Evolutionary conservation across 2,797 vertebrate species (phyloP), one percentile per base, ranked within the genome.

Genomic region (Lepilemur ruficaudatus): DNA sequence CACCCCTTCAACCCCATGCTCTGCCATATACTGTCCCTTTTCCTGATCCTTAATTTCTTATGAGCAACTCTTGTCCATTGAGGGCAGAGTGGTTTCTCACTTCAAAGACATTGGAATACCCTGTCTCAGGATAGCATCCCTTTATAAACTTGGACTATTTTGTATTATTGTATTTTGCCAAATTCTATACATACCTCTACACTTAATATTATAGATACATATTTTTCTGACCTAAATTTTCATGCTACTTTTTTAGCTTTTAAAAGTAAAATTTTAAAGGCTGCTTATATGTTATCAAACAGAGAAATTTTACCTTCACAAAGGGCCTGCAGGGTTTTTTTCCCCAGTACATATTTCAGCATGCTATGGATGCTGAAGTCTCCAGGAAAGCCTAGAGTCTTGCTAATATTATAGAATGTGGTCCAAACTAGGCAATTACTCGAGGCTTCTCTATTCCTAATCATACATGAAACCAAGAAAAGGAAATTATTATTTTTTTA

Each of bases 401-500:
- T 92, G 59, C 13, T 65, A 83, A 52, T 1, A 86, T 73, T 83
- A 59, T 1, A 86, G 61, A 82, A 82, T 85, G 20, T 89, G 48
- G 2, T 30, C 13, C 67, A 91, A 91, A 78, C 10, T 72, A 90
- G 35, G 72, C 50, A 87, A 87, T 80, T 75, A 63, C 35, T 79
- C 22, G 52, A 91, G 43, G 13, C 9, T 5, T 50, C 50, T 93
- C 32, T 93, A n/a, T 94, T 92, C 28, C 38, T 86, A 72, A 43
- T 95, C 91, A 72, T 50, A 76, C 32, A 35, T 38, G 59, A 87
- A 85, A 88, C 41, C 18, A 80, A 89, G 41, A 89, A 88, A 95
- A 89, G 9, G 6, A 32, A 90, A 48, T 70, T 78, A 30, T 55
- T 72, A 11, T n/a, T 81, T 23, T 75, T 95, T 96, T 46, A 82